phyloP scores from a whole-genome alignment of 2,888 invertebrate genomes.

The Nyleta sp. region DNA sequence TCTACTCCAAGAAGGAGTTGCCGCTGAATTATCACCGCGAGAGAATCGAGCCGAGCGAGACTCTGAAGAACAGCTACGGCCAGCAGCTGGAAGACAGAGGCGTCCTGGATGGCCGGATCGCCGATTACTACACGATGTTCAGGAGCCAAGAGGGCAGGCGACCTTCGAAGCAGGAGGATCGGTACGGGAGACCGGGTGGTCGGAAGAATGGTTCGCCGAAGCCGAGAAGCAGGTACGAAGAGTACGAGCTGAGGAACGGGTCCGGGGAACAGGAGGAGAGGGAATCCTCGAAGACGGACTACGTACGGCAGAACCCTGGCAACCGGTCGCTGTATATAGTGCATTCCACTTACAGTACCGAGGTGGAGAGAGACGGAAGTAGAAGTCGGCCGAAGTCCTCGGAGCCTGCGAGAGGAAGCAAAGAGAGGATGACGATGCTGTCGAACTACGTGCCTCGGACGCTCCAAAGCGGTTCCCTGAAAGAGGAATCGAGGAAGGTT shows the following conservation, averaged over 20 bases:
- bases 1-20: slow-evolving; percentile 51
- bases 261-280: slow-evolving; percentile 34
- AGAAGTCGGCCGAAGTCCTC: background rate
- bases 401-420: no score
- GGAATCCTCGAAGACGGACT: slow-evolving; percentile 53
- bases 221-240: slow-evolving; percentile 75
- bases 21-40: slow-evolving; percentile 62
- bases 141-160: no score
- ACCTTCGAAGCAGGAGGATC: no score
- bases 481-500: slow-evolving; percentile 20
- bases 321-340: slow-evolving; percentile 8
- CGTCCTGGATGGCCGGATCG: slow-evolving; percentile 74
- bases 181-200: no score
- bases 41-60: slow-evolving; percentile 60
- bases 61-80: slow-evolving; percentile 78
- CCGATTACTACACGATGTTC: slow-evolving; percentile 73
- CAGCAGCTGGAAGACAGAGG: slow-evolving; percentile 74
- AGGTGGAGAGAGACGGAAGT: background rate
- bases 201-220: slow-evolving; percentile 64
- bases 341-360: slow-evolving; percentile 18
- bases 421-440: background rate
- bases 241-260: slow-evolving; percentile 68
- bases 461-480: background rate
- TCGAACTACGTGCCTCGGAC: slow-evolving; percentile 24
- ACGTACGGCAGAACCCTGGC: slow-evolving; percentile 32